Base-by-base conservation (phyloP, 2,888 invertebrate species). In the Dolichopus griseipennis region DNA sequence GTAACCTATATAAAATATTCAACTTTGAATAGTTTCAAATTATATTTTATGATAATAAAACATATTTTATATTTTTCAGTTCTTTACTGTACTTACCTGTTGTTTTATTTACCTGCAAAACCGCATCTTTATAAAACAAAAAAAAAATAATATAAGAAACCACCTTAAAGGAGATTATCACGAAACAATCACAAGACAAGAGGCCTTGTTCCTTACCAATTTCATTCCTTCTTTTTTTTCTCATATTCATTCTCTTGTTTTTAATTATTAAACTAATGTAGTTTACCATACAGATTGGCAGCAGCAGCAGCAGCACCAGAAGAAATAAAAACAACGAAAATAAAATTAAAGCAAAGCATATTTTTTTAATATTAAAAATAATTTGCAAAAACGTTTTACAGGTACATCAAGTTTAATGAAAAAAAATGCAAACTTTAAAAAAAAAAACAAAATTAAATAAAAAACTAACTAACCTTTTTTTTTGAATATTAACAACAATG, bases 181-280 rank as follows among this genome's bases (percentile, higher is more conserved):
- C 1, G 15, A 52, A 52, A 52, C n/a, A 15, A 52, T 52, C 52
- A 52, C 52, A 52, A 52, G 52, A 7, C 15, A 52, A 18, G 52
- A 52, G 52, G 52, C 18, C 52, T 52, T 52, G 18, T 52, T 52
- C 52, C 18, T 52, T 52, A 52, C 52, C 52, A 52, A 52, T 52
- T 52, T 52, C n/a, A 52, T 52, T 52, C 37, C 8, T 37, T 37
- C 12, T 37, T 9, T 8, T 37, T 37, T 34, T 34, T 34, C 9
- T 37, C 12, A 10, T n/a, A n/a, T 27, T 27, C 2, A 27, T n/a
- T 52, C 15, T 52, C 52, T n/a, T 1, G 5, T 12, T 15, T 52
- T 52, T 52, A 52, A 52, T 52, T 52, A 52, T 52, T 52, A 52
- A 52, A 52, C 9, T 52, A 52, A 52, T 52, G 52, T 52, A 52